Base-by-base conservation (phyloP, 2,888 invertebrate species). In the Timema podura region DNA sequence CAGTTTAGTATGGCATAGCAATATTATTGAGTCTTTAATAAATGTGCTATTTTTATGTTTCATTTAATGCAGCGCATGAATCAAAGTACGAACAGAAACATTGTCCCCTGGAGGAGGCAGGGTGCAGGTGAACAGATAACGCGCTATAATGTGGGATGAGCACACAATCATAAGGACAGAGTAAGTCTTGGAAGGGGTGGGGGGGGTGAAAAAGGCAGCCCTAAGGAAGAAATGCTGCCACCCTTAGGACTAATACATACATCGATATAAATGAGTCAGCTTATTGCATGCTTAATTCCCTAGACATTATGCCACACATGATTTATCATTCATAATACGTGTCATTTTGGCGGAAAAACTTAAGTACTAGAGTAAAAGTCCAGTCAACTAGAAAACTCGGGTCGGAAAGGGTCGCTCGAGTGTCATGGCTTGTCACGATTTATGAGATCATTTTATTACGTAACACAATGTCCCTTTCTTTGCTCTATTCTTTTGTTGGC, bases 261-360 rank as follows among this genome's bases (percentile, higher is more conserved):
- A 73, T 65, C 65, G 66, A 72, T 71, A 71, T 67, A 68, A 57
- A 45, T 72, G 73, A 73, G 69, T 71, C 70, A 71, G 68, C 68
- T 71, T 71, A 73, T 71, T 71, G 73, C 71, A 72, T 70, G 71
- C 68, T 68, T 71, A 68, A 30, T 61, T 61, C 59, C 70, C 70
- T 70, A 70, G 45, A 67, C 64, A 64, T 65, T 67, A 64, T 61
- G 51, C 61, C 70, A 67, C 67, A 70, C 70, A 67, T 45, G 70
- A 67, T 47, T 47, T 48, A 47, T 45, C 48, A 48, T 65, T 65
- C 16, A 49, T 70, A 70, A 61, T 44, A 64, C 61, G 49, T 70
- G 16, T 65, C 68, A 65, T 69, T 72, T 72, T 73, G 71, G 74
- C 74, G 70, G 72, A 72, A 70, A 66, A 74, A 74, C 72, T 74